Evolutionary conservation across 2,888 invertebrate genomes (phyloP).

Genomic region (Thalpophila matura): DNA sequence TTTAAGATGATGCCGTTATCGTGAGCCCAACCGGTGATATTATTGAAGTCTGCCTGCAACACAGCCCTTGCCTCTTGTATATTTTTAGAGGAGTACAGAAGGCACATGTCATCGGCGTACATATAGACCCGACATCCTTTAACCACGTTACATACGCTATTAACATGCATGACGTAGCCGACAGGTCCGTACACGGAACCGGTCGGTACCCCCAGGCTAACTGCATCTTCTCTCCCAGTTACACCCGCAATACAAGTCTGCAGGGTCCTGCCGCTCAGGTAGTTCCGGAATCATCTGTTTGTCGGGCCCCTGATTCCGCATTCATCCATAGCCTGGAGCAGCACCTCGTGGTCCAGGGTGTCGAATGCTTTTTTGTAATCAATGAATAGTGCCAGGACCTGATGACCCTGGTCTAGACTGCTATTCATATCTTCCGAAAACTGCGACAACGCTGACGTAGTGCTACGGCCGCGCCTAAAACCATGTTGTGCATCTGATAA

Average conservation of each 20-base stretch:
- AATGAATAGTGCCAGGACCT: too few species aligned
- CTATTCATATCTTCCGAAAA: constrained; percentile 4
- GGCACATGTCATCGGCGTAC: constrained; percentile 17
- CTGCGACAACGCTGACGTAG: constrained; percentile 3
- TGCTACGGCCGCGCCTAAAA: constrained; percentile 3
- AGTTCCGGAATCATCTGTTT: not conserved
- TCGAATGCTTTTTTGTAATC: too few species aligned
- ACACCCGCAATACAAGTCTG: too few species aligned
- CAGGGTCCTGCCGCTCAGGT: too few species aligned
- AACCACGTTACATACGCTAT: constrained; percentile 1
- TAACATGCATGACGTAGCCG: too few species aligned
- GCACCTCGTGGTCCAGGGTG: constrained; percentile 14
- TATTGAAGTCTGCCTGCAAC: constrained; percentile 20
- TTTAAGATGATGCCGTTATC: too few species aligned
- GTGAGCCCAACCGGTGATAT: too few species aligned
- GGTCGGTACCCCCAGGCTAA: too few species aligned
- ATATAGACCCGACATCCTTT: constrained; percentile 4
- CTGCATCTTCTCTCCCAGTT: too few species aligned
- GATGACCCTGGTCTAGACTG: constrained; percentile 8
- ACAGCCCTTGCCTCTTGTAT: constrained; percentile 14
- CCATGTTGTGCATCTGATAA: constrained; percentile 9
- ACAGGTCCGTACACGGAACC: too few species aligned
- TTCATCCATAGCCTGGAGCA: constrained; percentile 8
- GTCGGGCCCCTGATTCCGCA: constrained; percentile 2
- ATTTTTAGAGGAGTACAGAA: constrained; percentile 6